Conservation (phyloP, 1,140 invertebrate species). For the Tribolium madens region DNA sequence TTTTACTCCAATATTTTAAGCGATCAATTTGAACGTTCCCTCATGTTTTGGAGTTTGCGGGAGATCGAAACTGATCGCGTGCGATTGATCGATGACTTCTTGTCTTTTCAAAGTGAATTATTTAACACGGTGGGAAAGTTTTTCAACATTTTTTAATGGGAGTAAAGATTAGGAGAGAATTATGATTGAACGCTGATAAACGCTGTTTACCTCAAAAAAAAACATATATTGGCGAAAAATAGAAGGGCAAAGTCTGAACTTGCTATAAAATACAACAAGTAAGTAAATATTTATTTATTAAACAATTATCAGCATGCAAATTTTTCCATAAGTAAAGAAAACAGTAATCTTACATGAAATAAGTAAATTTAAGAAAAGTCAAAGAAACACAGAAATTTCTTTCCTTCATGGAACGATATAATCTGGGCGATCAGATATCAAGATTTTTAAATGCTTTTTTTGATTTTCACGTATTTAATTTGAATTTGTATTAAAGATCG, state of each 20-base stretch:
- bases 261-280: neutral
- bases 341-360: too few species aligned
- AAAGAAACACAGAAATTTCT: too few species aligned
- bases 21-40: constrained; percentile 1
- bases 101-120: neutral
- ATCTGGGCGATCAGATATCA: too few species aligned
- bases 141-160: neutral
- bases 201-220: neutral
- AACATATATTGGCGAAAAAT: neutral
- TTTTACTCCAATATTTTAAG: constrained; percentile 17
- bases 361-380: too few species aligned
- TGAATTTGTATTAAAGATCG: too few species aligned
- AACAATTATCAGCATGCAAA: too few species aligned
- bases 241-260: neutral
- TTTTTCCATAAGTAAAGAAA: too few species aligned
- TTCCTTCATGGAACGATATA: too few species aligned
- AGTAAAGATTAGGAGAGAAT: neutral
- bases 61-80: constrained; percentile 6
- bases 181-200: neutral
- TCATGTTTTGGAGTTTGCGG: neutral
- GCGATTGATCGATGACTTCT: constrained; percentile 10
- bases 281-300: too few species aligned
- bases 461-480: too few species aligned
- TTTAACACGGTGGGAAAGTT: neutral
- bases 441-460: too few species aligned